These are phyloP conservation scores for Diadegma fenestrale DNA, from an alignment of 2,888 invertebrate genomes.

Conservation along the genomic window DNA sequence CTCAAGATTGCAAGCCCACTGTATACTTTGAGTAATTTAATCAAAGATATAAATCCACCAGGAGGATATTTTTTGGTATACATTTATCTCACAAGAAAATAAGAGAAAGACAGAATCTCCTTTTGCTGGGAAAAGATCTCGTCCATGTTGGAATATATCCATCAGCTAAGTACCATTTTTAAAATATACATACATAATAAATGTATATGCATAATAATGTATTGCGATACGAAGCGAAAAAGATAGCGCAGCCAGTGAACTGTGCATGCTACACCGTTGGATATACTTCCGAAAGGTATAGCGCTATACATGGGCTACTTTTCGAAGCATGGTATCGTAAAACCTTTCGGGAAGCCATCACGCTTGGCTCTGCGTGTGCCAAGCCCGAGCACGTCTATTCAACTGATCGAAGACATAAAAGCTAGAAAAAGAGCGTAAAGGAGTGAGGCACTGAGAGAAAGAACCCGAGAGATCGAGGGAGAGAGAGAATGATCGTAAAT, in stretches of 20 bases:
- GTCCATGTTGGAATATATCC: conserved; percentile 36
- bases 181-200: conserved; percentile 5
- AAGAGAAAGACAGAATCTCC: not conserved
- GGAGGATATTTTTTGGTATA: conserved; percentile 51
- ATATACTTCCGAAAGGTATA: conserved; percentile 27
- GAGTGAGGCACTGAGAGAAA: not conserved
- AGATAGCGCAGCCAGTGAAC: conserved; percentile 36
- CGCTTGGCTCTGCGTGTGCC: conserved; percentile 52
- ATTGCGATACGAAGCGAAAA: conserved; percentile 42
- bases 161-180: conserved; percentile 65
- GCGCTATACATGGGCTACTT: conserved; percentile 10
- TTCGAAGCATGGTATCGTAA: conserved; percentile 59
- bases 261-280: conserved; percentile 24
- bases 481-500: conserved; percentile 64
- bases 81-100: not conserved
- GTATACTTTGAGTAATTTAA: conserved; percentile 48
- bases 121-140: conserved; percentile 14
- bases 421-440: conserved; percentile 22
- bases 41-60: conserved; percentile 62
- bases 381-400: conserved; percentile 55
- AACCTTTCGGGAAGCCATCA: conserved; percentile 59
- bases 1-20: conserved; percentile 6
- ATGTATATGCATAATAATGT: conserved; percentile 15
- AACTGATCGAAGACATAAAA: conserved; percentile 67
- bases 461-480: not conserved